phyloP scores from a whole-genome alignment of 2,113 vertebrate genomes.

The Ochotona curzoniae region DNA sequence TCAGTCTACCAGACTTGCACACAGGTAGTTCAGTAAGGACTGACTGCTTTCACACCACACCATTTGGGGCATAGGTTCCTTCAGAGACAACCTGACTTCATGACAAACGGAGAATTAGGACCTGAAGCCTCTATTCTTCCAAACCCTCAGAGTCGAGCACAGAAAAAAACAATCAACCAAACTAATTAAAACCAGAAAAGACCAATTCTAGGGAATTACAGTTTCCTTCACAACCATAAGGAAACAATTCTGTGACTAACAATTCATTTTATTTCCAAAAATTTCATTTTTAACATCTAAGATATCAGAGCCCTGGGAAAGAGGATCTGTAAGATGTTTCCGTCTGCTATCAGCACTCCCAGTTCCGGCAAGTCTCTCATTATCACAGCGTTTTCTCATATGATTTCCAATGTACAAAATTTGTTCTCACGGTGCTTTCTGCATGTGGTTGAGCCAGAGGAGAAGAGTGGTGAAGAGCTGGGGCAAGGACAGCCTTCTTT shows the following conservation, averaged over 20 bases:
- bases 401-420: not conserved
- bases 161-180: not conserved
- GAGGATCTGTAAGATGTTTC: too few species aligned
- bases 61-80: not conserved
- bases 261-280: not conserved
- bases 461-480: not conserved
- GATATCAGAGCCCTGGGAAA: not conserved
- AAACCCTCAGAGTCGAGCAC: not conserved
- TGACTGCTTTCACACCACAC: not conserved
- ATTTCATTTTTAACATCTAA: not conserved
- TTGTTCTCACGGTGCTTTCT: not conserved
- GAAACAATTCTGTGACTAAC: not conserved
- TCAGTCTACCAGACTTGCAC: too few species aligned
- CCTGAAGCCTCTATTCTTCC: not conserved
- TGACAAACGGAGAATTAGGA: not conserved
- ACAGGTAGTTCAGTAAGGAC: not conserved
- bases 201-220: not conserved
- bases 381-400: not conserved
- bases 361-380: too few species aligned
- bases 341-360: too few species aligned
- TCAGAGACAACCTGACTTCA: not conserved
- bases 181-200: not conserved
- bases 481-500: too few species aligned
- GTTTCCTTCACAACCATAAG: not conserved
- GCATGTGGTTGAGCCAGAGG: not conserved